phyloP scores from a whole-genome alignment of 2,113 vertebrate genomes.

The Piprites chloris region DNA sequence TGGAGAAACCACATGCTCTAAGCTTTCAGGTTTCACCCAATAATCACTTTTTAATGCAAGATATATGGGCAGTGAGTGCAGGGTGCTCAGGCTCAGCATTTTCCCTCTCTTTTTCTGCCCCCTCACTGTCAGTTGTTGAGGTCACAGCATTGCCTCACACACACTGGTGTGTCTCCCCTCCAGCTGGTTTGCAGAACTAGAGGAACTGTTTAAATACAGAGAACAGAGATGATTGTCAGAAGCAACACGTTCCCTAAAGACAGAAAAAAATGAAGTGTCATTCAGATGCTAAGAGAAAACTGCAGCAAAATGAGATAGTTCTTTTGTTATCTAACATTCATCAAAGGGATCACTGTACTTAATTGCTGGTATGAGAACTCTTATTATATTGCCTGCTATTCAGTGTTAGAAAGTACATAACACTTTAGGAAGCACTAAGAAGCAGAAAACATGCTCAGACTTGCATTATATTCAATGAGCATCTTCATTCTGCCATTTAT shows the following conservation, averaged over 20 bases:
- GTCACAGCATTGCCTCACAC: accelerated
- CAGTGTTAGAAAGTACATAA: background rate
- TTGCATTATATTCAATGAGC: background rate
- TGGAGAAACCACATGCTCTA: background rate
- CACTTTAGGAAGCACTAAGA: background rate
- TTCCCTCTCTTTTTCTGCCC: background rate
- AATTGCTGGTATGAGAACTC: background rate
- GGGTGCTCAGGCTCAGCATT: background rate
- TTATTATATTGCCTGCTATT: background rate
- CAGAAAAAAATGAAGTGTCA: background rate
- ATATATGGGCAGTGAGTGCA: background rate
- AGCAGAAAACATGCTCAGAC: background rate
- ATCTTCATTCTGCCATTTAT: background rate
- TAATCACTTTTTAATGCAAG: background rate
- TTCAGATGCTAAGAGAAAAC: background rate
- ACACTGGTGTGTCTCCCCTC: background rate
- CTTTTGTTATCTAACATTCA: background rate
- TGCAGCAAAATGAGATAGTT: background rate
- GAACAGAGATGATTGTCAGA: background rate
- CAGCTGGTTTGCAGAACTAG: background rate
- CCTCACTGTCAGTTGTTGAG: background rate
- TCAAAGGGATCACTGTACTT: background rate
- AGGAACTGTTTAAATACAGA: background rate
- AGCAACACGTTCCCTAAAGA: background rate
- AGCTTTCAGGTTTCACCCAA: background rate